Evolutionary conservation across 2,113 vertebrate species (phyloP), one percentile per base, ranked within the genome.

Genomic region (Eulemur macaco): DNA sequence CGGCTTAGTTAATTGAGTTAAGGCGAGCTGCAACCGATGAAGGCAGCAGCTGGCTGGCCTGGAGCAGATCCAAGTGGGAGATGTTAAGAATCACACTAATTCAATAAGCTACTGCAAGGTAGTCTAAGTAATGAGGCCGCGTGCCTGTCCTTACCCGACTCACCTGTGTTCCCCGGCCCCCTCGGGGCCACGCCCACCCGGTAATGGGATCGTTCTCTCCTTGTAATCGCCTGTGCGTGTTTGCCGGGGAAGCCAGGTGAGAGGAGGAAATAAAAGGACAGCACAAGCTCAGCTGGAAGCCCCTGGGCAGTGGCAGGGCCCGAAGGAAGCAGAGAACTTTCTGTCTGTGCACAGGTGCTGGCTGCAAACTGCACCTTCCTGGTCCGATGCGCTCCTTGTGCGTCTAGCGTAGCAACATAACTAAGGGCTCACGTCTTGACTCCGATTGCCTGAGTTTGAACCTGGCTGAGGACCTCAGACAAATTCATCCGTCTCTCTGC

Each of bases 1-100:
- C 27, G 1, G 94, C 97, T 98, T 90, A 77, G 96, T 91, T 97
- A 97, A 97, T 95, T 97, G 96, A 97, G 97, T 97, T 97, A 97
- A 95, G 96, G 86, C 34, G 73, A 97, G 91, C 93, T 66, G 87
- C 71, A 37, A 3, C 69, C 39, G n/a, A n/a, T 85, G 95, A 95
- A 81, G 13, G 78, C 77, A 6, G 66, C 97, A 93, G 96, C 97
- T 96, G 96, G 95, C 96, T 47, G 83, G 56, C 82, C 96, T 98
- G 97, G 95, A 97, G 86, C 56, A 37, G 17, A 9, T 93, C 97
- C 97, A 98, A 89, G 91, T 0, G 20, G 96, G 77, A 64, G 89
- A 93, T 47, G 91, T 87, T 92, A 68, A 76, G 91, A 96, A 78
- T 76, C 54, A 6, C 39, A 29, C 78, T 94, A 85, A 76, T 89